Percentiles rank a stretch among this genome's conserved stretches.
These are phyloP conservation scores for Temnothorax rugatulus DNA, from an alignment of 2,888 invertebrate genomes.

Conservation along the genomic window DNA sequence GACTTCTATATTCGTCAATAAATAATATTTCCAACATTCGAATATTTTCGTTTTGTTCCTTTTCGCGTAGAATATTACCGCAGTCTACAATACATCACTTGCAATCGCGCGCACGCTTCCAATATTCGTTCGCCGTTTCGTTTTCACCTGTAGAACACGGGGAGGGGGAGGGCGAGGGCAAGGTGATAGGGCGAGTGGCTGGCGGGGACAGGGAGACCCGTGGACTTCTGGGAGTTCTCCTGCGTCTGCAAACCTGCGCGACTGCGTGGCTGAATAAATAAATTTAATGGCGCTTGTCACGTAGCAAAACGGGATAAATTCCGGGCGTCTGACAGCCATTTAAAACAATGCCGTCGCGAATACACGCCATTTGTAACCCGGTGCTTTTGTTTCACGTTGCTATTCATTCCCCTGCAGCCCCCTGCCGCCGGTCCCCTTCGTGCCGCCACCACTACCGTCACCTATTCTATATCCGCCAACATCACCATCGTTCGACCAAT, in stretches of 20 bases:
- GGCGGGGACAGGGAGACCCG: background rate
- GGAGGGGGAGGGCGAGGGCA: background rate
- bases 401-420: slow-evolving; percentile 81
- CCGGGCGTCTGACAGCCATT: slow-evolving; percentile 85
- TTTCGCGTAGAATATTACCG: slow-evolving; percentile 54
- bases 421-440: slow-evolving; percentile 62
- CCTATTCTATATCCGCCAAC: slow-evolving; percentile 71
- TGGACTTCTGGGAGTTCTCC: slow-evolving; percentile 63
- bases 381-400: slow-evolving; percentile 85
- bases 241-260: slow-evolving; percentile 60
- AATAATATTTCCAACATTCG: slow-evolving; percentile 48
- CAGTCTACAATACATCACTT: slow-evolving; percentile 55
- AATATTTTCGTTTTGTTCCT: slow-evolving; percentile 29
- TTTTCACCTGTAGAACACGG: slow-evolving; percentile 72
- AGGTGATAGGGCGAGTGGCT: background rate
- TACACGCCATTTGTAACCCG: slow-evolving; percentile 85
- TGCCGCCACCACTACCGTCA: slow-evolving; percentile 53
- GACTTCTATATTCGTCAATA: slow-evolving; percentile 26
- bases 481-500: slow-evolving; percentile 72
- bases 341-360: slow-evolving; percentile 86
- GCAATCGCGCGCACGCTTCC: slow-evolving; percentile 52
- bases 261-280: slow-evolving; percentile 82
- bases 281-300: slow-evolving; percentile 85
- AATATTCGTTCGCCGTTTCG: slow-evolving; percentile 64
- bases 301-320: slow-evolving; percentile 85